Percentiles rank a stretch among this genome's conserved stretches.
These are phyloP conservation scores for Conops quadrifasciatus DNA, from an alignment of 2,888 invertebrate genomes.

Conservation along the genomic window DNA sequence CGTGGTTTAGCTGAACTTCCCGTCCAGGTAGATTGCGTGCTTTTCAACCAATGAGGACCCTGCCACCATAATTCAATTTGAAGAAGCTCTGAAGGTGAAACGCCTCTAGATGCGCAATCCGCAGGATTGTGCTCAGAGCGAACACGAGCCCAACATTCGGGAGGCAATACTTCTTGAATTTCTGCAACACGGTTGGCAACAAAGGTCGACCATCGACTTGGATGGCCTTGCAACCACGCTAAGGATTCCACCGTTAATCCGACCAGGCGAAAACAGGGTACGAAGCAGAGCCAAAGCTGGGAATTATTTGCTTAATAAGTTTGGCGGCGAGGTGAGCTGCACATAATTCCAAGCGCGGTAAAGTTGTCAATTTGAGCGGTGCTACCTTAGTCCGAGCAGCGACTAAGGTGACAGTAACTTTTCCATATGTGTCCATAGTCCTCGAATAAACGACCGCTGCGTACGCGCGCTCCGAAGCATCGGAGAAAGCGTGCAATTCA, in stretches of 20 bases:
- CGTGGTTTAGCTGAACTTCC: neutral
- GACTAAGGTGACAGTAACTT: conserved; percentile 12
- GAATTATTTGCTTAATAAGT: conserved; percentile 6
- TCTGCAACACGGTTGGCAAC: conserved; percentile 24
- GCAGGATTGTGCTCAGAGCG: conserved; percentile 23
- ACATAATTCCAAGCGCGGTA: conserved; percentile 9
- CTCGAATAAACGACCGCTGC: neutral
- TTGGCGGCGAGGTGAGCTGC: conserved; percentile 18
- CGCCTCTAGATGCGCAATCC: conserved; percentile 28
- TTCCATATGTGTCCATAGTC: neutral
- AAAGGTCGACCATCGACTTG: conserved; percentile 24
- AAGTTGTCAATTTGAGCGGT: neutral
- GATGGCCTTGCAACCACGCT: conserved; percentile 29
- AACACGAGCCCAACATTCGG: conserved; percentile 23
- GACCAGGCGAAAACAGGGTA: conserved; percentile 25
- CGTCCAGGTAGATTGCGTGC: neutral
- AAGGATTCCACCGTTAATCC: no score
- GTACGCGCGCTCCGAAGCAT: conserved; percentile 17
- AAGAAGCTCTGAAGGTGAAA: conserved; percentile 19
- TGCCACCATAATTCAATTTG: conserved; percentile 7
- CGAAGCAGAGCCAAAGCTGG: neutral
- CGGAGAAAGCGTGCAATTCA: conserved; percentile 19
- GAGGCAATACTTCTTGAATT: conserved; percentile 21
- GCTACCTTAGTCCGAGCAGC: conserved; percentile 1
- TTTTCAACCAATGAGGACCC: conserved; percentile 2